Conservation (phyloP, 1,140 invertebrate species). For the Lordiphosa clarofinis region DNA sequence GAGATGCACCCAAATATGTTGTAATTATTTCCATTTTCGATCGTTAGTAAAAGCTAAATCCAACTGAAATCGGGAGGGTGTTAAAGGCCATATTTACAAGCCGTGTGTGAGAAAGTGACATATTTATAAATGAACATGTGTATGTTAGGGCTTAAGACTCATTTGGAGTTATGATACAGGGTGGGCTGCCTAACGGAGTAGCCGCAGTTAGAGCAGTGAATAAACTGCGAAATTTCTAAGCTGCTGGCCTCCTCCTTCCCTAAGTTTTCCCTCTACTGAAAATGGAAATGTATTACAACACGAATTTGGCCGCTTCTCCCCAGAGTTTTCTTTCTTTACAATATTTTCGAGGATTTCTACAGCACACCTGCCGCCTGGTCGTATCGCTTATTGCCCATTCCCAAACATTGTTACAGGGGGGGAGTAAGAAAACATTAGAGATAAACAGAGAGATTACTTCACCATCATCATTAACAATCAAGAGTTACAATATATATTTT, state of each 20-base stretch:
- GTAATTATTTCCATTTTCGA: constrained; percentile 79
- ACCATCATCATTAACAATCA: constrained; percentile 78
- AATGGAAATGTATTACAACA: constrained; percentile 80
- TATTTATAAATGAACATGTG: constrained; percentile 51
- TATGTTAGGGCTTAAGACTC: constrained; percentile 14
- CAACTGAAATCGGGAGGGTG: constrained; percentile 44
- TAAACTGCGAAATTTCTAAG: no score
- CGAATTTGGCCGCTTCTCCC: constrained; percentile 79
- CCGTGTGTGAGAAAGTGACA: constrained; percentile 24
- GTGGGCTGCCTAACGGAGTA: neutral
- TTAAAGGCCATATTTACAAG: constrained; percentile 51
- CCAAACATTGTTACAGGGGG: constrained; percentile 78
- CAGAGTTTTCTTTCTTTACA: constrained; percentile 73
- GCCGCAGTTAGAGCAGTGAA: no score
- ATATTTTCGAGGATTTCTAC: constrained; percentile 80
- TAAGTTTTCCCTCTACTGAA: constrained; percentile 31
- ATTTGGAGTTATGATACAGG: constrained; percentile 37
- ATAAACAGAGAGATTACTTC: constrained; percentile 80
- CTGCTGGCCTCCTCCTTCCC: constrained; percentile 1
- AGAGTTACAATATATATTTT: constrained; percentile 53
- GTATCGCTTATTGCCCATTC: constrained; percentile 85
- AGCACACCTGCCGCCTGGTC: constrained; percentile 83
- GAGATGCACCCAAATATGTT: constrained; percentile 79
- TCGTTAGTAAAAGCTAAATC: constrained; percentile 53
- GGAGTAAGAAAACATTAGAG: constrained; percentile 78